Base-by-base conservation (phyloP, 1,140 invertebrate genomes). In the Thaumetopoea pityocampa region DNA sequence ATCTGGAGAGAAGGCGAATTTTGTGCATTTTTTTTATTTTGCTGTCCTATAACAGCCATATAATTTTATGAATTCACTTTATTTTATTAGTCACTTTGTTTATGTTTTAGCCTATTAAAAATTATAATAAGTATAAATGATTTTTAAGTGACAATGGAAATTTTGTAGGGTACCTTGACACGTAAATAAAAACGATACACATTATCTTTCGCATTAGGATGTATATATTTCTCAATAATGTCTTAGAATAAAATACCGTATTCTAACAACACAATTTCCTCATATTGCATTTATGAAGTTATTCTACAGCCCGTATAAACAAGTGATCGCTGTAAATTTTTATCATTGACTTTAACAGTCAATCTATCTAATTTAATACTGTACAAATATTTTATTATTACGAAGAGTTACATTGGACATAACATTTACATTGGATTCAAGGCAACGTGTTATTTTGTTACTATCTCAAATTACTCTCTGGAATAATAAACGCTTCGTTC, bases 211-310 rank as follows among this genome's bases (percentile, higher is more conserved):
- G 56, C 61, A 59, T 54, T 67, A 66, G n/a, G n/a, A n/a, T 71
- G 68, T 73, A 71, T 70, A 66, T 76, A n/a, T 69, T 62, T 61
- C 33, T 73, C 56, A 70, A 74, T 74, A 76, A 66, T 68, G 61
- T 71, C 62, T 52, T 76, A 79, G 52, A 80, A 77, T 74, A 77
- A 70, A 68, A 51, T 65, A 58, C 53, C 41, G 42, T 67, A 49
- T 62, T 67, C 53, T 63, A 62, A 63, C 51, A 64, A 69, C 51
- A 51, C 36, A 64, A 62, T 56, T 52, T 51, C 53, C 41, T 63
- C 44, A 56, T 51, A 57, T 56, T 51, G 40, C 51, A 59, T 48
- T 47, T 57, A 59, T 50, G 61, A 50, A 35, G 22, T 52, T 49
- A 62, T 22, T 47, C 57, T 65, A 56, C 49, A 57, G 53, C 55